These are phyloP conservation scores for Eupithecia exiguata DNA, from an alignment of 2,888 invertebrate genomes.

Conservation along the genomic window DNA sequence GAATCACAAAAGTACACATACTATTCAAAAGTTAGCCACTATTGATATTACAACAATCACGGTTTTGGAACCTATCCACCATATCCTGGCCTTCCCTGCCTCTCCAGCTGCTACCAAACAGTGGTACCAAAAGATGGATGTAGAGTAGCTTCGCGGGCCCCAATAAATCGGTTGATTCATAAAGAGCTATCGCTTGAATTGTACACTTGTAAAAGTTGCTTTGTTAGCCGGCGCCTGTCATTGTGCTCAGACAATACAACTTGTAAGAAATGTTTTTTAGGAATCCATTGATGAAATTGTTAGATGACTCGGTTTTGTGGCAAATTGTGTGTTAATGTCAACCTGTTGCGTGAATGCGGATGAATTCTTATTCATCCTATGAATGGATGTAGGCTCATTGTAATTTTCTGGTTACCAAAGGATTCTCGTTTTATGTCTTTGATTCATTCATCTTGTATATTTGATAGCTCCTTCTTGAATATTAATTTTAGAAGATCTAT, in stretches of 20 bases:
- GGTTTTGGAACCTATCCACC: slow-evolving; percentile 77
- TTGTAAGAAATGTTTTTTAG: slow-evolving; percentile 83
- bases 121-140: slow-evolving; percentile 51
- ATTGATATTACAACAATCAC: slow-evolving; percentile 81
- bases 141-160: slow-evolving; percentile 64
- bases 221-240: slow-evolving; percentile 80
- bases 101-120: slow-evolving; percentile 49
- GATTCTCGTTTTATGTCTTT: slow-evolving; percentile 22
- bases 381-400: slow-evolving; percentile 55
- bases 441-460: slow-evolving; percentile 27
- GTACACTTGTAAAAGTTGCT: slow-evolving; percentile 81
- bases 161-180: slow-evolving; percentile 71
- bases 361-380: slow-evolving; percentile 52
- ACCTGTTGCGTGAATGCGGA: slow-evolving; percentile 70
- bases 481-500: slow-evolving; percentile 6
- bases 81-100: slow-evolving; percentile 58
- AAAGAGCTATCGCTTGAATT: slow-evolving; percentile 81
- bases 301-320: slow-evolving; percentile 75
- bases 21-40: slow-evolving; percentile 76
- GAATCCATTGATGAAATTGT: slow-evolving; percentile 80
- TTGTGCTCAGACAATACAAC: slow-evolving; percentile 81
- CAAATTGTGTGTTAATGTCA: slow-evolving; percentile 69
- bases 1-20: slow-evolving; percentile 73
- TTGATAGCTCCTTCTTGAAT: slow-evolving; percentile 6
- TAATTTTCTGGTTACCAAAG: slow-evolving; percentile 36